Base-by-base conservation (phyloP, 1,140 invertebrate species). In the Hypsibius dujardini region DNA sequence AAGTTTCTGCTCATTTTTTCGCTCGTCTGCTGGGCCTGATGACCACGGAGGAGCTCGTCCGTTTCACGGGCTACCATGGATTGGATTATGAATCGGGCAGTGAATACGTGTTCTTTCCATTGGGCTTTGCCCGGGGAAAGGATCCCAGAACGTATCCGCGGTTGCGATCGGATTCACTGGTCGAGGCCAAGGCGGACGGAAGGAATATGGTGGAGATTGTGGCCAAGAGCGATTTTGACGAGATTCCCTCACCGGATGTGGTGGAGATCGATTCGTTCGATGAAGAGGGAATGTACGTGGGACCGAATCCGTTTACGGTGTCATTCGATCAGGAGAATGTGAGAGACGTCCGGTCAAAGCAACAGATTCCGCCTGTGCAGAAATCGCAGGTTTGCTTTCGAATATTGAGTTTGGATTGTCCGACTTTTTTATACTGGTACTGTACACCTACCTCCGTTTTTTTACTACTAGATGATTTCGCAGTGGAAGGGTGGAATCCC, bases 191-290 rank as follows among this genome's bases (percentile, higher is more conserved):
- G 50, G 50, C n/a, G 7, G 50, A n/a, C n/a, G 50, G 7, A 7
- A 3, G 62, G 3, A 67, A 67, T 42, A 67, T 67, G 62, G 62
- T 42, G 3, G 62, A 67, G 42, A 42, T 42, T 42, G 42, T 67
- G 3, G 62, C 62, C 7, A 7, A 42, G 7, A 7, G 45, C 3
- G 45, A 67, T 3, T 42, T 67, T 3, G 42, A 42, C 7, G 62
- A 67, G 3, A 67, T 67, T 42, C 62, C 62, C 7, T 12, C 62
- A 42, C 62, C 62, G 7, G 3, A 7, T 3, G 45, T 42, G 3
- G 42, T 67, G 12, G 7, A 67, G 62, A 42, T 67, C 42, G 12
- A 42, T 67, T 67, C 62, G 3, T 67, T 67, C 42, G 62, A 67
- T 42, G 62, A 67, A 3, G 45, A 67, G 12, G 62, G 42, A 7